phyloP scores from a whole-genome alignment of 2,113 vertebrate genomes.

The Ancistrus triradiatus region DNA sequence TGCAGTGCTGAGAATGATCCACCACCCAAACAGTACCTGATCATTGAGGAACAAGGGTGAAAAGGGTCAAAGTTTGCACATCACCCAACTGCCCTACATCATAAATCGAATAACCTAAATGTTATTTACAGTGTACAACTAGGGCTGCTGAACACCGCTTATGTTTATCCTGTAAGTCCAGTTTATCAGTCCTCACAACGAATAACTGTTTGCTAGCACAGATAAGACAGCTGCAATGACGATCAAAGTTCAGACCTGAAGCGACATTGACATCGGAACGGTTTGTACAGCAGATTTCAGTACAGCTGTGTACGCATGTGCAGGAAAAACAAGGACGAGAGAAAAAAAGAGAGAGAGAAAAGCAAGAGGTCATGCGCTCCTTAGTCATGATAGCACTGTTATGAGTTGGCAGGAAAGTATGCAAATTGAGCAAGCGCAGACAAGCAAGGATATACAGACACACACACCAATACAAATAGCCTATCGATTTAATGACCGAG shows the following conservation, averaged over 20 bases:
- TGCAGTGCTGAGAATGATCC: too few relatives aligned
- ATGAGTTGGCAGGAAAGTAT: constrained; percentile 1
- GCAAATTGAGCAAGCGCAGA: background rate
- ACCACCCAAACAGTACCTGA: too few relatives aligned
- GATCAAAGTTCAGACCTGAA: constrained; percentile 10
- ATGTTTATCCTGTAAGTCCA: background rate
- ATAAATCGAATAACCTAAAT: too few relatives aligned
- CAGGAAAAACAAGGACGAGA: background rate
- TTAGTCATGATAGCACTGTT: constrained; percentile 14
- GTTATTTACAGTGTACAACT: too few relatives aligned
- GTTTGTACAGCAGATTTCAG: background rate
- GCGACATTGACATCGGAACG: background rate
- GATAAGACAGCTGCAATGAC: background rate
- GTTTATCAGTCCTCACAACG: background rate
- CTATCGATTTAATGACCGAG: too few relatives aligned
- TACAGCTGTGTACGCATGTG: background rate
- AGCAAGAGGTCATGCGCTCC: constrained; percentile 7
- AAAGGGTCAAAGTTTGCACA: too few relatives aligned
- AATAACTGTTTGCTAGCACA: background rate
- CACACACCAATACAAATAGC: background rate
- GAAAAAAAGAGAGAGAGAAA: constrained; percentile 5
- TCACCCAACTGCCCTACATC: too few relatives aligned
- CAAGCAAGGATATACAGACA: constrained; percentile 5
- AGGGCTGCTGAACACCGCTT: background rate
- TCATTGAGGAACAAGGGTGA: too few relatives aligned